A percentile compares a stretch with the other conserved stretches of the same genome.
phyloP scores from a whole-genome alignment of 37 sponge, comb jelly and placozoan species.

The Crambe crambe region DNA sequence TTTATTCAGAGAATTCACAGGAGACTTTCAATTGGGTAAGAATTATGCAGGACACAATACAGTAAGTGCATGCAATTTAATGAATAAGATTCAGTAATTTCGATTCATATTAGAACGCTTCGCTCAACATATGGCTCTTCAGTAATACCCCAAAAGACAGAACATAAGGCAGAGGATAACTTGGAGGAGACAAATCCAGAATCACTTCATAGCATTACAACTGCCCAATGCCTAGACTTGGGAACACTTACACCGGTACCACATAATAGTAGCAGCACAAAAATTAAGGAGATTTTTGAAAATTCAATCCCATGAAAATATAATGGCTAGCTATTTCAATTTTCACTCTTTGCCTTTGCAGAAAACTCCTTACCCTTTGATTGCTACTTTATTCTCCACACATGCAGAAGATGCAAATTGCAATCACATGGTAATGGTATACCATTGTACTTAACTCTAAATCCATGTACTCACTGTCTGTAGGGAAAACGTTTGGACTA shows the following conservation, averaged over 20 bases:
- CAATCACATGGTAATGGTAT: too few relatives aligned
- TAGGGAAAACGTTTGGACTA: too few relatives aligned
- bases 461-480: too few relatives aligned
- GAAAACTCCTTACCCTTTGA: conserved; percentile 57
- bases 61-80: conserved; percentile 22
- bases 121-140: conserved; percentile 1
- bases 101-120: not conserved
- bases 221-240: not conserved
- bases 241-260: not conserved
- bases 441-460: too few relatives aligned
- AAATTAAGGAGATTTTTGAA: too few relatives aligned
- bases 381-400: conserved; percentile 44
- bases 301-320: too few relatives aligned
- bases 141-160: not conserved
- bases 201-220: not conserved
- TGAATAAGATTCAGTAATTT: not conserved
- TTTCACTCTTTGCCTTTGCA: not conserved
- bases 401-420: not conserved
- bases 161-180: not conserved
- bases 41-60: conserved; percentile 31
- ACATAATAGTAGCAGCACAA: not conserved
- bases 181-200: not conserved
- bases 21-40: conserved; percentile 41
- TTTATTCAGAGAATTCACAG: conserved; percentile 43
- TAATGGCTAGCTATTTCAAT: not conserved